Evolutionary conservation across 2,113 vertebrate species (phyloP).

Genomic region (Malurus cyaneus): DNA sequence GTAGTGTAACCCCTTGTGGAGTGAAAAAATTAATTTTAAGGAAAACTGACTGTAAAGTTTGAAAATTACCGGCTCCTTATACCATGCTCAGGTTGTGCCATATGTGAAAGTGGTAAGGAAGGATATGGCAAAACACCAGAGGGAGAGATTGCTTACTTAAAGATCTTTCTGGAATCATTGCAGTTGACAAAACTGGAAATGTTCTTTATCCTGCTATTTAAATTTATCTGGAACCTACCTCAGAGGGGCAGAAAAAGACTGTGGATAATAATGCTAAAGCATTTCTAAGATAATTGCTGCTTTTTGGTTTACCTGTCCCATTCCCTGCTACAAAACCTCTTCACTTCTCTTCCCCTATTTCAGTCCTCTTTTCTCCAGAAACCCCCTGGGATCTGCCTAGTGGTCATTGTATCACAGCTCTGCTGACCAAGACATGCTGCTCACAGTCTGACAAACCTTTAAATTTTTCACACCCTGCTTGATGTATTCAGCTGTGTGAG

Average conservation of each 20-base stretch:
- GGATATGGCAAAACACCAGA: neutral
- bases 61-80: neutral
- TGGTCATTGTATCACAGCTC: neutral
- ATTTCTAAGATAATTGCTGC: neutral
- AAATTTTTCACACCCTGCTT: neutral
- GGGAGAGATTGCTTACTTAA: neutral
- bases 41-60: neutral
- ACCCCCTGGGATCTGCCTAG: neutral
- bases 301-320: neutral
- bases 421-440: neutral
- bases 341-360: neutral
- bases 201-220: neutral
- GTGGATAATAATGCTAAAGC: neutral
- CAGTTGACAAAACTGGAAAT: neutral
- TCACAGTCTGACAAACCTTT: neutral
- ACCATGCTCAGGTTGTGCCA: neutral
- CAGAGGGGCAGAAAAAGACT: neutral
- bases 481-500: neutral
- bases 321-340: neutral
- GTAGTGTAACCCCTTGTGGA: neutral
- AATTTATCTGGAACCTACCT: neutral
- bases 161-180: neutral
- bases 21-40: neutral
- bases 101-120: neutral
- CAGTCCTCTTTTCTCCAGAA: neutral